A percentile compares a stretch with the other conserved stretches of the same genome.
Conservation (phyloP, 92 coral and sea anemone species). For the Diadumene lineata region DNA sequence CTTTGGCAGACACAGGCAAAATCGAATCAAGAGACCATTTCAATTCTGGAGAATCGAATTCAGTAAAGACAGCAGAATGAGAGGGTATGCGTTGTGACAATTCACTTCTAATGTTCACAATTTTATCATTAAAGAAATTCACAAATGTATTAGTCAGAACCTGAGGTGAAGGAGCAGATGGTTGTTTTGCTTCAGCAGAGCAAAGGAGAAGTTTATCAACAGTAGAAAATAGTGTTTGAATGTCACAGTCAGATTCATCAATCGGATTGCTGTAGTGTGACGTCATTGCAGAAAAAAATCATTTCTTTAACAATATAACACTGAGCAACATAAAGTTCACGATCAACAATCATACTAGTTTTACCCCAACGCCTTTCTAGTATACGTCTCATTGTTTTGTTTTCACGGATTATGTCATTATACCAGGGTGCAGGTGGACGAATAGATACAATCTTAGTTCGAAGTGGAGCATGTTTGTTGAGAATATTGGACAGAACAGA, state of each 20-base stretch:
- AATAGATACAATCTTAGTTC: constrained; percentile 14
- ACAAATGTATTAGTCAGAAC: constrained; percentile 23
- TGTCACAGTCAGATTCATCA: no score
- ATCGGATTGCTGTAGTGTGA: no score
- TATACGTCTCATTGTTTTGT: constrained; percentile 17
- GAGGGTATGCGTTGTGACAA: neutral
- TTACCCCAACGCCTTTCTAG: constrained; percentile 34
- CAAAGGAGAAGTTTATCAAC: no score
- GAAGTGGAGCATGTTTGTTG: constrained; percentile 39
- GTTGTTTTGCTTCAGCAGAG: constrained; percentile 2
- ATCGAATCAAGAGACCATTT: no score
- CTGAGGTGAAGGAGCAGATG: constrained; percentile 19
- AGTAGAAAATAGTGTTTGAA: no score
- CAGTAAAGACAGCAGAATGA: neutral
- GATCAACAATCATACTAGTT: neutral
- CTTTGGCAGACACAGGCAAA: no score
- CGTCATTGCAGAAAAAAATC: constrained; percentile 25
- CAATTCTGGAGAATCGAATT: no score
- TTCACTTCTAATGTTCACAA: constrained; percentile 11
- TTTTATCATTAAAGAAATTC: constrained; percentile 19
- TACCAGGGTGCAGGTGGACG: constrained; percentile 32
- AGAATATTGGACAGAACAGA: constrained; percentile 23
- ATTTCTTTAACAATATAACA: neutral
- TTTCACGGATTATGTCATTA: constrained; percentile 21
- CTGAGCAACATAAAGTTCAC: constrained; percentile 5